These are phyloP conservation scores for Mallateleia sp. DNA, from an alignment of 2,888 invertebrate species.

Conservation along the genomic window DNA sequence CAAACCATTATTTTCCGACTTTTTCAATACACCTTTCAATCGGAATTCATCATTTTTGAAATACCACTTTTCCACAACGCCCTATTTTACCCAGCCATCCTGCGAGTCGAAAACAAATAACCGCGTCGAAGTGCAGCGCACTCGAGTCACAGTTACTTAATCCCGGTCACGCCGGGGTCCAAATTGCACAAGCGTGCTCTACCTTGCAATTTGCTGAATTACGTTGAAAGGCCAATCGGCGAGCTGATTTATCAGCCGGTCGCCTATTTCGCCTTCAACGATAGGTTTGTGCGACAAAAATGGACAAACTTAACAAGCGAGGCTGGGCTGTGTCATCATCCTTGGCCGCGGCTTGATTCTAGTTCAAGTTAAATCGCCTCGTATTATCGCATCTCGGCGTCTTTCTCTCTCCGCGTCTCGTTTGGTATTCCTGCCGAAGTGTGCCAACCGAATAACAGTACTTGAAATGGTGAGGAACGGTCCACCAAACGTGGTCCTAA, in stretches of 20 bases:
- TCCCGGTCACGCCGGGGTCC: constrained; percentile 51
- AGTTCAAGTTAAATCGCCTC: constrained; percentile 81
- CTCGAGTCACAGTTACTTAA: constrained; percentile 56
- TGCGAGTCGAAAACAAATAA: constrained; percentile 1
- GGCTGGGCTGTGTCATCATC: constrained; percentile 71
- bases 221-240: constrained; percentile 53
- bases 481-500: constrained; percentile 81
- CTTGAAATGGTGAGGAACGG: constrained; percentile 79
- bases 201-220: constrained; percentile 58
- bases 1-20: no score
- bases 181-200: constrained; percentile 63
- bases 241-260: constrained; percentile 42
- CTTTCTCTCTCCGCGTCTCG: constrained; percentile 65
- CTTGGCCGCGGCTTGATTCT: constrained; percentile 77
- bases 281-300: constrained; percentile 64
- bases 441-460: constrained; percentile 88
- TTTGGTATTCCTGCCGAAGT: constrained; percentile 86
- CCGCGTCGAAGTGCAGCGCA: constrained; percentile 6
- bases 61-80: neutral
- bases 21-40: no score
- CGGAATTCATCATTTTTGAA: neutral
- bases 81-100: neutral
- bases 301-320: constrained; percentile 64
- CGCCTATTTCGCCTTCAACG: constrained; percentile 36
- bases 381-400: constrained; percentile 77